These are phyloP conservation scores for Oscheius sp. DNA, from an alignment of 1,140 invertebrate genomes.

Conservation along the genomic window DNA sequence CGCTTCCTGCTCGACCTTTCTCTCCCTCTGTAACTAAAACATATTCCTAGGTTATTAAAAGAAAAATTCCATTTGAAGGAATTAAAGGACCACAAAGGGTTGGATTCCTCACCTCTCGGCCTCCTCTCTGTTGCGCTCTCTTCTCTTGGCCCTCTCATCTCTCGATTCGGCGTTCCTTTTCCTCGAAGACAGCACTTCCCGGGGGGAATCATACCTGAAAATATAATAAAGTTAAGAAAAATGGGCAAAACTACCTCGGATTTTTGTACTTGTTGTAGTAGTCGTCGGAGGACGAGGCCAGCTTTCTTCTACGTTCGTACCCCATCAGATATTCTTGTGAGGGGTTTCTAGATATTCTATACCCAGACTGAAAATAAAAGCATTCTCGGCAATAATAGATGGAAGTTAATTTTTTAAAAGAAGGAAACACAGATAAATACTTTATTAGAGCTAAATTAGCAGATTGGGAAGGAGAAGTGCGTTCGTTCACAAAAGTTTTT, in stretches of 20 bases:
- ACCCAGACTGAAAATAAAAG: not conserved
- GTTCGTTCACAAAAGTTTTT: no score
- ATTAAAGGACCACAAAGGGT: not conserved
- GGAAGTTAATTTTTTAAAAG: not conserved
- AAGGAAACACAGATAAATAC: not conserved
- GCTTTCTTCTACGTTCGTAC: not conserved
- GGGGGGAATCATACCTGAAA: not conserved
- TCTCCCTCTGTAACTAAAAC: not conserved
- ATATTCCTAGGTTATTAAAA: not conserved
- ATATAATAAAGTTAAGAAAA: not conserved
- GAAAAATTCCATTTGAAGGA: not conserved
- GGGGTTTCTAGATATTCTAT: not conserved
- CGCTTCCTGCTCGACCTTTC: no score
- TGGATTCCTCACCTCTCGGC: not conserved
- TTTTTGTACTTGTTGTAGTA: not conserved
- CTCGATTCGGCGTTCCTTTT: not conserved
- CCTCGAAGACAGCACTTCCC: not conserved
- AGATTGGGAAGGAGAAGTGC: not conserved
- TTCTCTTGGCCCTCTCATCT: not conserved
- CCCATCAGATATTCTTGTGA: not conserved
- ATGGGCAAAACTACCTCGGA: not conserved
- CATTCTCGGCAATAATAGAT: not conserved
- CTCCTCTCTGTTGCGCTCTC: not conserved
- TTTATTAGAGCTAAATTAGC: not conserved
- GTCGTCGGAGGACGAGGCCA: not conserved